Conservation (phyloP, 2,797 vertebrate species). For the Lepus townsendii region DNA sequence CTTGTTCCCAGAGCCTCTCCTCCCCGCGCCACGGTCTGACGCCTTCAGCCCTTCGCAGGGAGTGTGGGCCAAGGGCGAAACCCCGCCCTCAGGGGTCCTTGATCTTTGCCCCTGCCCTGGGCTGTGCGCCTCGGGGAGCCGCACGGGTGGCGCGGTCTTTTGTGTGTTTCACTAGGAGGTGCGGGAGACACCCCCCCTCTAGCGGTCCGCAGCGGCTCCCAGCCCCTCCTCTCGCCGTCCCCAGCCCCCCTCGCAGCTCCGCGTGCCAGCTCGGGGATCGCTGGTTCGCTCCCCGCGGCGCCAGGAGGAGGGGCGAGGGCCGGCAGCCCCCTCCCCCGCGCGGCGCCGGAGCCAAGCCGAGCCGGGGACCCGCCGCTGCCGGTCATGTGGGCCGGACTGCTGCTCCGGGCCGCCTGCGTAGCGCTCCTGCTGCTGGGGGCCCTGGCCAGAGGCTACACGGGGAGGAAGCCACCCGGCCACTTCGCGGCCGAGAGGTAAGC, state of each 20-base stretch:
- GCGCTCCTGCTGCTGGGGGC: constrained; percentile 83
- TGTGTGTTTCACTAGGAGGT: constrained; percentile 64
- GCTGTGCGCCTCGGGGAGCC: neutral
- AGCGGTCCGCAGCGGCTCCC: neutral
- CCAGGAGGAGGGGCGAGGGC: constrained; percentile 85
- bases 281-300: constrained; percentile 83
- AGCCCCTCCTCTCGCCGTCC: constrained; percentile 77
- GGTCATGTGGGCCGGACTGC: constrained; percentile 89
- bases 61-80: constrained; percentile 61
- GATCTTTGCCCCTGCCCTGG: constrained; percentile 77
- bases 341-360: constrained; percentile 75
- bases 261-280: constrained; percentile 79
- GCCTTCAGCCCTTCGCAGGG: constrained; percentile 45
- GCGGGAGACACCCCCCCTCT: neutral
- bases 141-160: constrained; percentile 59
- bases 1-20: neutral
- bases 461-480: constrained; percentile 87
- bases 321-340: constrained; percentile 73
- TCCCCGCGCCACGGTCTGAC: neutral
- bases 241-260: constrained; percentile 57
- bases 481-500: constrained; percentile 88
- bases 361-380: constrained; percentile 76
- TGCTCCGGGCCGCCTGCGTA: constrained; percentile 87
- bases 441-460: constrained; percentile 85
- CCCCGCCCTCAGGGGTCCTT: constrained; percentile 76